Conservation (phyloP, 2,797 vertebrate species). For the Anableps anableps region DNA sequence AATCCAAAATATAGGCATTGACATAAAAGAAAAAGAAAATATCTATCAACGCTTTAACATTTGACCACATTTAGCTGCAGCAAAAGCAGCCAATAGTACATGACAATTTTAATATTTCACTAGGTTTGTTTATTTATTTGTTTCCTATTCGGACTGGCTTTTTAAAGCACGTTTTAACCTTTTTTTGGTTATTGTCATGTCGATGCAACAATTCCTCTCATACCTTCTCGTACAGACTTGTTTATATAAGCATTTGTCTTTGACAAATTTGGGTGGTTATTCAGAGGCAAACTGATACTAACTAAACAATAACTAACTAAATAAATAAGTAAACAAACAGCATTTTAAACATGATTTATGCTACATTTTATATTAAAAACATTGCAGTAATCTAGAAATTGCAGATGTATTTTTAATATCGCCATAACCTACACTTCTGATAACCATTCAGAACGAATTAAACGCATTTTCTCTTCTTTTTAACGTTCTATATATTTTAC, state of each 20-base stretch:
- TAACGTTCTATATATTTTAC: background rate
- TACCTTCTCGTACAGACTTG: background rate
- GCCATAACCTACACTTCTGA: background rate
- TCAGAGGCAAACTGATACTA: background rate
- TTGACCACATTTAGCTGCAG: background rate
- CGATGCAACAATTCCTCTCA: background rate
- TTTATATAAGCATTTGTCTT: background rate
- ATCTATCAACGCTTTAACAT: background rate
- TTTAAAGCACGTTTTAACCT: background rate
- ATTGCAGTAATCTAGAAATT: no score
- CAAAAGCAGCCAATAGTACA: background rate
- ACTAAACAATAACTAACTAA: no score
- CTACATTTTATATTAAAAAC: no score
- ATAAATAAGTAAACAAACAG: no score
- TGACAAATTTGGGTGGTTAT: background rate
- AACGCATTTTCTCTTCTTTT: background rate
- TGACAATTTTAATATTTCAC: background rate
- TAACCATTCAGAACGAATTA: background rate
- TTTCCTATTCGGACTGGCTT: background rate
- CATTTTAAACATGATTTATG: no score
- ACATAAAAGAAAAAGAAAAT: background rate
- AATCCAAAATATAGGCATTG: background rate
- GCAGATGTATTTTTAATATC: no score
- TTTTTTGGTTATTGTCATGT: background rate
- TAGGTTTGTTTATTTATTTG: background rate